A percentile compares a stretch with the other conserved stretches of the same genome.
Evolutionary conservation across 2,797 vertebrate genomes (phyloP).

Genomic region (Ceryle rudis): DNA sequence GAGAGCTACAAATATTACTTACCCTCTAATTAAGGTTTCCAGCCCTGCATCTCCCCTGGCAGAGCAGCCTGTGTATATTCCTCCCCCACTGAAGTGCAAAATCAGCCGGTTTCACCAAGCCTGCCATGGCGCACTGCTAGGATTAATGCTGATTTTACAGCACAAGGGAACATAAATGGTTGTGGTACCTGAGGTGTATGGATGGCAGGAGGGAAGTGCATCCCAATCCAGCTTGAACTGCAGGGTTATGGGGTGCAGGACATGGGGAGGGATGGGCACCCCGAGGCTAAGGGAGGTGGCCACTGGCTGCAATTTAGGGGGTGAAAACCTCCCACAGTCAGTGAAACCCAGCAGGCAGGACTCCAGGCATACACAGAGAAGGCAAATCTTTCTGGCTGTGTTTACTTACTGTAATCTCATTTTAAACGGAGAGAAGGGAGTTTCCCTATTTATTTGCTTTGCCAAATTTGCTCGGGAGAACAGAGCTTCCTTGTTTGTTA

Average conservation of each 20-base stretch:
- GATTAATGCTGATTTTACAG: not conserved
- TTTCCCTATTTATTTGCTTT: not conserved
- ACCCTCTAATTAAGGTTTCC: not conserved
- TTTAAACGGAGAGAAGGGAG: not conserved
- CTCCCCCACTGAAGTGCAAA: not conserved
- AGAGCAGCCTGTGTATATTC: not conserved
- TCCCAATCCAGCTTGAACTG: not conserved
- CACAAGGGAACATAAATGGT: not conserved
- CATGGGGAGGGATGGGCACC: fast-evolving
- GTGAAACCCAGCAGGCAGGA: not conserved
- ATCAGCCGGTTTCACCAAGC: not conserved
- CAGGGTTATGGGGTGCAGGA: not conserved
- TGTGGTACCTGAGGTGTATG: not conserved
- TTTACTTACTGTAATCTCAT: not conserved
- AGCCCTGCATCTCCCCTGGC: not conserved
- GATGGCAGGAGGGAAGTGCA: not conserved
- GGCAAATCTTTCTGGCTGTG: not conserved
- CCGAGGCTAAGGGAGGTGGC: fast-evolving
- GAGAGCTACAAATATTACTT: not conserved
- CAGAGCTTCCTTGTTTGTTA: not conserved
- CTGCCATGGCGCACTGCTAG: fast-evolving
- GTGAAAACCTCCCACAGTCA: not conserved
- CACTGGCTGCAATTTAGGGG: not conserved
- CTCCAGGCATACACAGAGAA: not conserved
- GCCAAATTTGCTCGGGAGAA: not conserved